Evolutionary conservation across 2,888 invertebrate genomes (phyloP).

Genomic region (Crossocerus cetratus): DNA sequence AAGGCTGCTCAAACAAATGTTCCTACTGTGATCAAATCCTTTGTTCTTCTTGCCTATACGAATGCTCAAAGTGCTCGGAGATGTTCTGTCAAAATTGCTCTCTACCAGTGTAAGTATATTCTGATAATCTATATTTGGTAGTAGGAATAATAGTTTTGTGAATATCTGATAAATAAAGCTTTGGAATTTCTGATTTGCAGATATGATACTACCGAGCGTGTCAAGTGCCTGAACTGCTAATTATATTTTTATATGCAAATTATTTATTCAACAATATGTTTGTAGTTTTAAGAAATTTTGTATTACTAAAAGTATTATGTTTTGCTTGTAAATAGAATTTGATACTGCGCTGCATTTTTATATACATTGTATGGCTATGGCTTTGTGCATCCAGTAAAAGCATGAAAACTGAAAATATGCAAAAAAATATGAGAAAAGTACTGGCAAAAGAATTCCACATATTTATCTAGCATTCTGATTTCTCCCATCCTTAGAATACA

Average conservation of each 20-base stretch:
- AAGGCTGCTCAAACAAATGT: constrained; percentile 53
- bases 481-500: not conserved
- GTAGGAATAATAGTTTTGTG: constrained; percentile 1
- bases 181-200: constrained; percentile 53
- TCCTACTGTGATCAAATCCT: constrained; percentile 66
- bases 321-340: too few relatives aligned
- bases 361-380: too few relatives aligned
- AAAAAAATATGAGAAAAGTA: too few relatives aligned
- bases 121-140: not conserved
- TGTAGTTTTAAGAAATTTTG: not conserved
- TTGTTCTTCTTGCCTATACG: constrained; percentile 59
- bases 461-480: too few relatives aligned
- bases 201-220: constrained; percentile 61
- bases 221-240: constrained; percentile 66
- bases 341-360: too few relatives aligned
- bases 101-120: constrained; percentile 60
- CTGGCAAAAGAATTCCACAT: too few relatives aligned
- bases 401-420: too few relatives aligned
- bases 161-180: not conserved
- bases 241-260: constrained; percentile 39
- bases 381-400: too few relatives aligned
- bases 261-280: constrained; percentile 21
- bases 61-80: constrained; percentile 62
- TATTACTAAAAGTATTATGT: too few relatives aligned
- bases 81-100: constrained; percentile 66